phyloP scores from a whole-genome alignment of 2,888 invertebrate species.

The Gnatocerus cornutus region DNA sequence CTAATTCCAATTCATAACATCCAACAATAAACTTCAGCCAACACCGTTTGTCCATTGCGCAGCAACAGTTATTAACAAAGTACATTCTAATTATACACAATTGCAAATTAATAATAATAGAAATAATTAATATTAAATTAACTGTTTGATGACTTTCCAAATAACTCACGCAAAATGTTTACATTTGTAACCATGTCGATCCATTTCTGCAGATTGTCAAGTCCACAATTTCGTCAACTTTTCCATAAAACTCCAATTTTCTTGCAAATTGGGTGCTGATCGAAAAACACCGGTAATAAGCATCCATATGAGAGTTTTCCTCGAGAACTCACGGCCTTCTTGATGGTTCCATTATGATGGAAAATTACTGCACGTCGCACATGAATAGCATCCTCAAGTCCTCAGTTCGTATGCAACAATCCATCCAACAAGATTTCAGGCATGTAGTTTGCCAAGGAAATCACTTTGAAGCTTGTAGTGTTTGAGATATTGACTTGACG shows the following conservation, averaged over 20 bases:
- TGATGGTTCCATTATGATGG: conserved; percentile 18
- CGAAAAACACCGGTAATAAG: conserved; percentile 21
- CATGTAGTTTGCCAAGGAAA: conserved; percentile 17
- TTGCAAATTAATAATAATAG: too few species aligned
- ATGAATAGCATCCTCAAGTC: conserved; percentile 13
- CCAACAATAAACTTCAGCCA: too few species aligned
- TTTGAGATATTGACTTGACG: conserved; percentile 17
- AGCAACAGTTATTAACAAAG: too few species aligned
- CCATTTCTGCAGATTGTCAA: too few species aligned
- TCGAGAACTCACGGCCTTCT: background rate
- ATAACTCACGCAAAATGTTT: too few species aligned
- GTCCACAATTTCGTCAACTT: background rate
- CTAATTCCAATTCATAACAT: too few species aligned
- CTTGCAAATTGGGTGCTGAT: conserved; percentile 23
- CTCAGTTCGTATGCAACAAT: conserved; percentile 20
- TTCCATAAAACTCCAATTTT: conserved; percentile 15
- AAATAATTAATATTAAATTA: too few species aligned
- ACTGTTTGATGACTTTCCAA: too few species aligned
- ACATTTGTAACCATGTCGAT: too few species aligned
- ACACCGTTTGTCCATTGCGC: too few species aligned
- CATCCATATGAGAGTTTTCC: conserved; percentile 12
- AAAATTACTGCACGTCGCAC: conserved; percentile 25
- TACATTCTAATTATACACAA: too few species aligned
- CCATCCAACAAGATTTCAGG: conserved; percentile 3
- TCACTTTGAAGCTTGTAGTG: conserved; percentile 26